phyloP scores from a whole-genome alignment of 2,113 vertebrate species.

The Mirza zaza region DNA sequence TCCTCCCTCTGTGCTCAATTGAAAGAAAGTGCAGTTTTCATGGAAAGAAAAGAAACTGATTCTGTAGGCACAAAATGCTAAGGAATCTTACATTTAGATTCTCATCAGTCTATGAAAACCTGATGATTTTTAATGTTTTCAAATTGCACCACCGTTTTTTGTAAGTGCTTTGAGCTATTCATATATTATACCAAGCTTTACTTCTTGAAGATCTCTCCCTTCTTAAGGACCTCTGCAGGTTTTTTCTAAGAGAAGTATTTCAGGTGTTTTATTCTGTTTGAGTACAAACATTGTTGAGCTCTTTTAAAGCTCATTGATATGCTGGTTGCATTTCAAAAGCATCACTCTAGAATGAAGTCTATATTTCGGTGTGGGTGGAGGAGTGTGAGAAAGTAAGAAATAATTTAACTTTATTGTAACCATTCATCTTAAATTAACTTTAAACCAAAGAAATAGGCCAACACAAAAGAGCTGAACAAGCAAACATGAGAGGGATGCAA shows the following conservation, averaged over 20 bases:
- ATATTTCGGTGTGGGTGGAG: neutral
- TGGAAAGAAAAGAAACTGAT: neutral
- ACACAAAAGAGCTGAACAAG: neutral
- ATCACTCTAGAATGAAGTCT: neutral
- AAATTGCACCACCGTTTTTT: neutral
- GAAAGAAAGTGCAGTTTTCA: neutral
- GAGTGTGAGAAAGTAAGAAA: neutral
- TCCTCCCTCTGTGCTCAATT: neutral
- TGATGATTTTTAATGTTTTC: slow-evolving; percentile 17
- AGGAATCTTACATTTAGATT: neutral
- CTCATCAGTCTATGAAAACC: neutral
- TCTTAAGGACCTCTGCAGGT: neutral
- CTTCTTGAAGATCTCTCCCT: neutral
- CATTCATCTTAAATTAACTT: slow-evolving; percentile 25
- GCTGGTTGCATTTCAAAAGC: neutral
- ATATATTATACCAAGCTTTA: neutral
- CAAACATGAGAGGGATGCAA: neutral
- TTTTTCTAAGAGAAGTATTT: slow-evolving; percentile 2
- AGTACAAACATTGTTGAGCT: neutral
- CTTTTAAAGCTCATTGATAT: neutral
- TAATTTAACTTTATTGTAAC: neutral
- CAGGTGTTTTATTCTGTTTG: slow-evolving; percentile 12
- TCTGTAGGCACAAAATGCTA: neutral
- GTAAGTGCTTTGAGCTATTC: neutral
- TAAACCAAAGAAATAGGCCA: slow-evolving; percentile 23